phyloP scores from a whole-genome alignment of 1,140 invertebrate species.

The Hyphantria cunea region DNA sequence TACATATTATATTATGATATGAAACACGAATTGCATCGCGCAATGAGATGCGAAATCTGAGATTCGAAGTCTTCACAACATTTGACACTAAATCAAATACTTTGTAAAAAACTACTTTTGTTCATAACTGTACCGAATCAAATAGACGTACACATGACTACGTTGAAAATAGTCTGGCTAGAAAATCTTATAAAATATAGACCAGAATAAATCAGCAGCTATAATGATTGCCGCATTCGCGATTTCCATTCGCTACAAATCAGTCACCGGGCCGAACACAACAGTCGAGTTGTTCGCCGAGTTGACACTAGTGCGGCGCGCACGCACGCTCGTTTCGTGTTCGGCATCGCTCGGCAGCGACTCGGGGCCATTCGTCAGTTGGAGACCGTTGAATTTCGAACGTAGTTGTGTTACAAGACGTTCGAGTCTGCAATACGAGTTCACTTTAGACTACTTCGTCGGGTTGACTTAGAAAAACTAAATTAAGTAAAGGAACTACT shows the following conservation, averaged over 20 bases:
- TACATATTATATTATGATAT: too few relatives aligned
- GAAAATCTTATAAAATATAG: slow-evolving; percentile 42
- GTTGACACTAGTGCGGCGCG: slow-evolving; percentile 57
- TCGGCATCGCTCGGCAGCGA: slow-evolving; percentile 68
- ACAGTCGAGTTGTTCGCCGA: slow-evolving; percentile 64
- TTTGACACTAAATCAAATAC: too few relatives aligned
- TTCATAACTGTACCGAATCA: too few relatives aligned
- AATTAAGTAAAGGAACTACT: background rate
- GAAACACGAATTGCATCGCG: too few relatives aligned
- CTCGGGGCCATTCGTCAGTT: slow-evolving; percentile 62
- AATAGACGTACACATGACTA: background rate
- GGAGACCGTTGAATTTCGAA: slow-evolving; percentile 72
- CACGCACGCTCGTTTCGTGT: slow-evolving; percentile 50
- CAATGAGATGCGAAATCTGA: too few relatives aligned
- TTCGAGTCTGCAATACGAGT: slow-evolving; percentile 71
- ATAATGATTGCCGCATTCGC: slow-evolving; percentile 44
- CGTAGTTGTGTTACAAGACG: slow-evolving; percentile 77
- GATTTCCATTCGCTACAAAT: slow-evolving; percentile 73
- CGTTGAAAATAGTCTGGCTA: slow-evolving; percentile 11
- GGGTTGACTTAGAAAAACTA: background rate
- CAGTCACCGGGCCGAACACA: slow-evolving; percentile 77
- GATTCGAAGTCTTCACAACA: too few relatives aligned
- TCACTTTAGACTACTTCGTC: slow-evolving; percentile 40
- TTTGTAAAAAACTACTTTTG: too few relatives aligned
- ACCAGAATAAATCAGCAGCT: slow-evolving; percentile 52